phyloP scores from a whole-genome alignment of 2,888 invertebrate species.

The Drosophila parthenogenetica region DNA sequence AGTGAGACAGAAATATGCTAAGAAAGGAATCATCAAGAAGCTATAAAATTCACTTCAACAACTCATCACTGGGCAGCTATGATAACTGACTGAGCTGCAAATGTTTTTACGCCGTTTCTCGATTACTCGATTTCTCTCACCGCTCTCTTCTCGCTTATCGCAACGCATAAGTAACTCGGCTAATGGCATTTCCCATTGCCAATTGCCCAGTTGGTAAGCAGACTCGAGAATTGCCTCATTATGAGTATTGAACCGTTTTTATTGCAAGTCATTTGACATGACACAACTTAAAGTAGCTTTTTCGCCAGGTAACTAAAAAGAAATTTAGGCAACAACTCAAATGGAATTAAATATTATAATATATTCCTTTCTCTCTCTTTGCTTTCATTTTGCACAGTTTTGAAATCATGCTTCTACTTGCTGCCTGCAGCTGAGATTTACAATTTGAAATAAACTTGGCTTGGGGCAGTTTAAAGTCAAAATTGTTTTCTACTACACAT shows the following conservation, averaged over 20 bases:
- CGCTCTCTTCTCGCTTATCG: slow-evolving; percentile 9
- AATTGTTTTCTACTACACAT: background rate
- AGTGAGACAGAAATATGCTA: background rate
- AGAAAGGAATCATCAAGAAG: slow-evolving; percentile 4
- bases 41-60: slow-evolving; percentile 37
- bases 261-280: slow-evolving; percentile 38
- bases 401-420: background rate
- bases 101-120: background rate
- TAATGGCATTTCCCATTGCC: slow-evolving; percentile 19
- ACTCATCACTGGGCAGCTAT: slow-evolving; percentile 35
- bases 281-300: slow-evolving; percentile 28
- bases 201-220: background rate
- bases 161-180: slow-evolving; percentile 23
- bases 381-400: background rate
- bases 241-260: slow-evolving; percentile 40
- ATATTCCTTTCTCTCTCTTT: background rate
- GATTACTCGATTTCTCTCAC: background rate
- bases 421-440: background rate
- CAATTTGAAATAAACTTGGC: slow-evolving; percentile 10
- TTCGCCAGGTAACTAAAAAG: slow-evolving; percentile 11
- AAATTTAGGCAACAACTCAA: slow-evolving; percentile 8
- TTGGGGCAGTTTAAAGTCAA: background rate
- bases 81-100: slow-evolving; percentile 31
- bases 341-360: slow-evolving; percentile 13
- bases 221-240: slow-evolving; percentile 28